phyloP scores from a whole-genome alignment of 2,797 vertebrate genomes.

The Pampus argenteus region DNA sequence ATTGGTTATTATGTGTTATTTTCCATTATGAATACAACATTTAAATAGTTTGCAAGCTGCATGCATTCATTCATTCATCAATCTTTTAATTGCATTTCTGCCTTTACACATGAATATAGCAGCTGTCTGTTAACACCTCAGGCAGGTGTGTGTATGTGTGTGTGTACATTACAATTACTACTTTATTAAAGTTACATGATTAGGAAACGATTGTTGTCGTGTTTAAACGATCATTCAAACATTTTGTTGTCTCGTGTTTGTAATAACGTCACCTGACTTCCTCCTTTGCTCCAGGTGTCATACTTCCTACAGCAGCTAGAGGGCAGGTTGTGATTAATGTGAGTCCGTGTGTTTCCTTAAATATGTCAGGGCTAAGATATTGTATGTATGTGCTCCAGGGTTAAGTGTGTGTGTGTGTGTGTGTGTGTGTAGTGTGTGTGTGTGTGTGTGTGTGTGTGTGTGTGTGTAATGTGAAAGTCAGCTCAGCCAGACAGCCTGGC shows the following conservation, averaged over 20 bases:
- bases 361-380: conserved; percentile 18
- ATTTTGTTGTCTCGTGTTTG: too few species aligned
- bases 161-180: background rate
- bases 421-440: conserved; percentile 32
- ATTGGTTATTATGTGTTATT: too few species aligned
- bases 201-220: too few species aligned
- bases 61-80: background rate
- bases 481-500: conserved; percentile 75
- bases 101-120: background rate
- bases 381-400: conserved; percentile 4
- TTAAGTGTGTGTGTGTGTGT: conserved; percentile 14
- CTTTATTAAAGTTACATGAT: background rate
- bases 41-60: too few species aligned
- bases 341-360: conserved; percentile 2
- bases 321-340: background rate
- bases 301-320: background rate
- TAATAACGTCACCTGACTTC: background rate
- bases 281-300: background rate
- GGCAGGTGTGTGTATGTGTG: background rate
- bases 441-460: conserved; percentile 30
- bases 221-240: too few species aligned
- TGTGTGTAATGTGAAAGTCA: conserved; percentile 71
- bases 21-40: too few species aligned
- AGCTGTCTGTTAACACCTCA: conserved; percentile 1
- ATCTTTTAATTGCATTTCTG: background rate